Evolutionary conservation across 2,888 invertebrate species (phyloP).

Genomic region (Xestia sexstrigata): DNA sequence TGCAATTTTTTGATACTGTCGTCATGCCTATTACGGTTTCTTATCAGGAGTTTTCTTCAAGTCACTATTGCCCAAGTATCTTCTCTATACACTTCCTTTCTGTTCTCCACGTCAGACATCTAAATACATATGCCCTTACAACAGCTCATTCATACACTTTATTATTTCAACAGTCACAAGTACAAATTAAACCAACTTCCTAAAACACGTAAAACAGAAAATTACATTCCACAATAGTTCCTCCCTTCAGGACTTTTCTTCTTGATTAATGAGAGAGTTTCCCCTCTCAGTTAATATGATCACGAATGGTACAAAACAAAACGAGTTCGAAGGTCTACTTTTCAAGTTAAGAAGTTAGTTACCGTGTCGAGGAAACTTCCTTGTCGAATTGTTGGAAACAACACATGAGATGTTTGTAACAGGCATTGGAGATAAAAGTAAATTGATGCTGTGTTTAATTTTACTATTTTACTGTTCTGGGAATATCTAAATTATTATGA

Average conservation of each 20-base stretch:
- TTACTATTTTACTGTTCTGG: neutral
- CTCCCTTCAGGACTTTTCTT: constrained; percentile 12
- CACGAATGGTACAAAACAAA: constrained; percentile 44
- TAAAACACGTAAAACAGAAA: constrained; percentile 17
- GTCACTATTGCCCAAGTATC: neutral
- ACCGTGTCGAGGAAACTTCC: constrained; percentile 29
- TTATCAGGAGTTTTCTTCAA: too few species aligned
- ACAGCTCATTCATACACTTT: neutral
- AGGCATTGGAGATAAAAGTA: constrained; percentile 30
- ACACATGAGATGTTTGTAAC: constrained; percentile 17
- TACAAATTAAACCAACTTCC: neutral
- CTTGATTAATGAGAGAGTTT: constrained; percentile 51
- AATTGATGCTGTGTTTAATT: constrained; percentile 37
- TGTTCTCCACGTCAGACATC: too few species aligned
- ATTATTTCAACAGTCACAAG: neutral
- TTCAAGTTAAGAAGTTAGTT: constrained; percentile 50
- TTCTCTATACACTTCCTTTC: neutral
- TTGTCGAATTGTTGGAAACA: constrained; percentile 40
- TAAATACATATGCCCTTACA: neutral
- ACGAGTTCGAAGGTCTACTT: constrained; percentile 45
- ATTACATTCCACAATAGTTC: constrained; percentile 38
- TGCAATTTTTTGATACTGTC: too few species aligned
- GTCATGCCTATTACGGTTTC: too few species aligned
- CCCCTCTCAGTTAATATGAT: constrained; percentile 53
- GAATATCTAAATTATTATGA: neutral